phyloP scores from a whole-genome alignment of 2,797 vertebrate genomes.

The Micrastur ruficollis region DNA sequence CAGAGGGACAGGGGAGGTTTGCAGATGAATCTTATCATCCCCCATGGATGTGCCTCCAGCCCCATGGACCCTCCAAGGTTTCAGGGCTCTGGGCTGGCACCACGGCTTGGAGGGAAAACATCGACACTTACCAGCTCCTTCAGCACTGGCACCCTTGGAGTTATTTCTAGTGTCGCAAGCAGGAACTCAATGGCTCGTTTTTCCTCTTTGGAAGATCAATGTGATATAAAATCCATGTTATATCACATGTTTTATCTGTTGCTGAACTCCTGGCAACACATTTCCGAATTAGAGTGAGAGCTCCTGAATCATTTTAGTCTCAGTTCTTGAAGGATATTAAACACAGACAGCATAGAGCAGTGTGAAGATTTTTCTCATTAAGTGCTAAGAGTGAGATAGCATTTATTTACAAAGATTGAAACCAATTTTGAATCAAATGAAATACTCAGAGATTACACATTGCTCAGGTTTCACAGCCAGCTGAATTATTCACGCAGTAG shows the following conservation, averaged over 20 bases:
- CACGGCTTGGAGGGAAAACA: fast-evolving
- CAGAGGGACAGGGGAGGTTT: not conserved
- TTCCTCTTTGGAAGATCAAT: not conserved
- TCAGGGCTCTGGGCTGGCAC: not conserved
- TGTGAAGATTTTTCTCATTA: not conserved
- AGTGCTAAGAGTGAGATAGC: not conserved
- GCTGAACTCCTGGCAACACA: not conserved
- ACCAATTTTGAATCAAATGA: not conserved
- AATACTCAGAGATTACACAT: fast-evolving
- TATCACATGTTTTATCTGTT: not conserved
- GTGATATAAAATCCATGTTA: not conserved
- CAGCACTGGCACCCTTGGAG: not conserved
- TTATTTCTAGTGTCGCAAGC: not conserved
- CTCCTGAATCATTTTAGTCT: not conserved
- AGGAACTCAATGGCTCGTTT: not conserved
- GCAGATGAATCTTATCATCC: not conserved
- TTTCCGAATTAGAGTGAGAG: not conserved
- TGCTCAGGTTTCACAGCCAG: not conserved
- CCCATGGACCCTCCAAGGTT: fast-evolving
- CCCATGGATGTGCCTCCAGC: not conserved
- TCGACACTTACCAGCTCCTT: not conserved
- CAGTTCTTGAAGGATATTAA: not conserved
- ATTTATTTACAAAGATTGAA: not conserved
- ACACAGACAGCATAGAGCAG: not conserved
- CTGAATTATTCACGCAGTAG: not conserved